Conservation (phyloP, 2,113 vertebrate genomes). For the Andinoacara biseriatus region DNA sequence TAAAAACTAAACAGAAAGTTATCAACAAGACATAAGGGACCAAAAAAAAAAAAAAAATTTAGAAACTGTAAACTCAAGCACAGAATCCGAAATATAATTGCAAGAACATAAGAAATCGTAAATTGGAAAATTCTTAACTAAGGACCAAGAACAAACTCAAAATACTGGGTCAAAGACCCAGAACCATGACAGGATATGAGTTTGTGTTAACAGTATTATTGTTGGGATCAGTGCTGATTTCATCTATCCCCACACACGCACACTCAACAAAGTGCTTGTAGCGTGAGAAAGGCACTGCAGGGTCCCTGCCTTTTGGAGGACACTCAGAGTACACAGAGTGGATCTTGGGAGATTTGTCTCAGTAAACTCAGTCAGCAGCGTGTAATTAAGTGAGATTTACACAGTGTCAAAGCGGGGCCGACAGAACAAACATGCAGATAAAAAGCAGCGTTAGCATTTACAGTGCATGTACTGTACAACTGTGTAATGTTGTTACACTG, state of each 20-base stretch:
- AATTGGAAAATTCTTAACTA: too few species aligned
- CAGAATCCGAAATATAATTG: too few species aligned
- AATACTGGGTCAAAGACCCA: too few species aligned
- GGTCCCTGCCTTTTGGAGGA: constrained; percentile 55
- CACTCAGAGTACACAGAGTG: constrained; percentile 57
- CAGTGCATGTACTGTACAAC: neutral
- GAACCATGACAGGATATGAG: constrained; percentile 16
- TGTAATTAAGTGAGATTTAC: constrained; percentile 71
- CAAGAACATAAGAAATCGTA: too few species aligned
- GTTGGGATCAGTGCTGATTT: constrained; percentile 38
- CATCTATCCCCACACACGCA: constrained; percentile 20
- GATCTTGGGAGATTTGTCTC: constrained; percentile 53
- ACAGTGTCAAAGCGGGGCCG: constrained; percentile 54
- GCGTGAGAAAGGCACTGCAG: constrained; percentile 77
- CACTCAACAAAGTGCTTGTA: constrained; percentile 47
- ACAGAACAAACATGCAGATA: constrained; percentile 13
- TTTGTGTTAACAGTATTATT: constrained; percentile 31
- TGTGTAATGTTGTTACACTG: neutral
- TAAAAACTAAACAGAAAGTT: too few species aligned
- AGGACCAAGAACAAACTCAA: too few species aligned
- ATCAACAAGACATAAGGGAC: too few species aligned
- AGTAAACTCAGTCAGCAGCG: constrained; percentile 62
- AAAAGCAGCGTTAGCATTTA: neutral
- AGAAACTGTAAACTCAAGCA: too few species aligned
- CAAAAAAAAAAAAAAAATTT: too few species aligned